Percentiles rank a stretch among this genome's conserved stretches.
phyloP scores from a whole-genome alignment of 2,113 vertebrate genomes.

The Clarias gariepinus region DNA sequence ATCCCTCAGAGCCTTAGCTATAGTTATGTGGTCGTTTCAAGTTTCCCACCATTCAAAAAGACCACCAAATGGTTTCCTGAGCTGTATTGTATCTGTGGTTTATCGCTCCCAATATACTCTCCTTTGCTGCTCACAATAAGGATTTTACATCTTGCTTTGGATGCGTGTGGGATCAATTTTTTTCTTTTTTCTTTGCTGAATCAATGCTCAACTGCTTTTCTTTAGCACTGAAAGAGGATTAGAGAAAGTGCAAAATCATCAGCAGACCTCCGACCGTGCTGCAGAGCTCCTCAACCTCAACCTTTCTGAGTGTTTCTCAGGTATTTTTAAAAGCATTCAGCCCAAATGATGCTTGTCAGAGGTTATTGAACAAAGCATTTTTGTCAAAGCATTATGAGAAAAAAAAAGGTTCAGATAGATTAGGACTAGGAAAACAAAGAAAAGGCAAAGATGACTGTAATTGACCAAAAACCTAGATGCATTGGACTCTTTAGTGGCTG shows the following conservation, averaged over 20 bases:
- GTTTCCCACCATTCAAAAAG: slow-evolving; percentile 3
- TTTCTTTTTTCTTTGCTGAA: slow-evolving; percentile 20
- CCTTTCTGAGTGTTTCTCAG: not conserved
- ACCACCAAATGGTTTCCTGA: not conserved
- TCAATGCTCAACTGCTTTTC: slow-evolving; percentile 45
- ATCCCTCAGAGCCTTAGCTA: slow-evolving; percentile 2
- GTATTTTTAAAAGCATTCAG: not conserved
- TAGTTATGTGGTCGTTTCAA: not conserved
- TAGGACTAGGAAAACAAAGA: not conserved
- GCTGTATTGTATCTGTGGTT: not conserved
- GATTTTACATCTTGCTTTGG: slow-evolving; percentile 17
- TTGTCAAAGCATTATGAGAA: not conserved
- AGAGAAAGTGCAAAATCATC: slow-evolving; percentile 50
- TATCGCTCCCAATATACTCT: not conserved
- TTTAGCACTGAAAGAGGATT: slow-evolving; percentile 58
- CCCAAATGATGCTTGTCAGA: no score
- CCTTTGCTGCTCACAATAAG: not conserved
- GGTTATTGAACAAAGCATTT: not conserved
- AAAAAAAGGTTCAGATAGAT: not conserved
- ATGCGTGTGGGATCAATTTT: slow-evolving; percentile 23
- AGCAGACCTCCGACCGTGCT: slow-evolving; percentile 33
- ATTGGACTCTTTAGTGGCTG: not conserved
- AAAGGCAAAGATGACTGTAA: not conserved
- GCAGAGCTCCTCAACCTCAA: slow-evolving; percentile 42
- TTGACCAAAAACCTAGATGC: not conserved